Percentiles rank a stretch among this genome's conserved stretches.
Evolutionary conservation across 2,797 vertebrate species (phyloP).

Genomic region (Parotocinclus haroldoi): DNA sequence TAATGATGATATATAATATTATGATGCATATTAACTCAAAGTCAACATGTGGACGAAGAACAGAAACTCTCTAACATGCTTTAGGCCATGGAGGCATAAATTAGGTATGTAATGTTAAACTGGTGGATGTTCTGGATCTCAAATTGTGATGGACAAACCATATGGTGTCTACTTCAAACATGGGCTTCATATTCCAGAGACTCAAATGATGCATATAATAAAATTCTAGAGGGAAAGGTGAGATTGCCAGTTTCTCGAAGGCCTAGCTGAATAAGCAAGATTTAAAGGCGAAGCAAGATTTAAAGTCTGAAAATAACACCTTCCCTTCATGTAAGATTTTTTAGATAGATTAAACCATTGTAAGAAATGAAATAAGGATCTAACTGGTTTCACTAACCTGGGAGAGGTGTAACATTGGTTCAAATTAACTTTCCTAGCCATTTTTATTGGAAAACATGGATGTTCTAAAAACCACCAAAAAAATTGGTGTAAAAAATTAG

Average conservation of each 20-base stretch:
- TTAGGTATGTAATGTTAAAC: slow-evolving; percentile 56
- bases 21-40: slow-evolving; percentile 25
- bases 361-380: slow-evolving; percentile 33
- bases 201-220: slow-evolving; percentile 63
- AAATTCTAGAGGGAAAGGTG: slow-evolving; percentile 57
- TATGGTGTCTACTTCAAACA: slow-evolving; percentile 63
- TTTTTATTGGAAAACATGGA: too few relatives aligned
- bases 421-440: too few relatives aligned
- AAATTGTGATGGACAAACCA: slow-evolving; percentile 68
- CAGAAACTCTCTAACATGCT: slow-evolving; percentile 50
- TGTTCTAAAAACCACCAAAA: too few relatives aligned
- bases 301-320: neutral
- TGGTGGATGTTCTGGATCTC: slow-evolving; percentile 62
- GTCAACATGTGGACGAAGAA: slow-evolving; percentile 35
- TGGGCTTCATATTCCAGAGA: slow-evolving; percentile 68
- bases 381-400: neutral
- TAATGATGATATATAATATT: slow-evolving; percentile 37
- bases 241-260: slow-evolving; percentile 39
- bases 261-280: slow-evolving; percentile 44
- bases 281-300: neutral
- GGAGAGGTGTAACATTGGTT: too few relatives aligned
- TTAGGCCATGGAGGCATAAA: slow-evolving; percentile 59
- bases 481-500: too few relatives aligned
- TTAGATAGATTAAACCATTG: slow-evolving; percentile 2
- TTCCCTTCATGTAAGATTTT: neutral